Base-by-base conservation (phyloP, 1,140 invertebrate genomes). In the Eciton burchellii region DNA sequence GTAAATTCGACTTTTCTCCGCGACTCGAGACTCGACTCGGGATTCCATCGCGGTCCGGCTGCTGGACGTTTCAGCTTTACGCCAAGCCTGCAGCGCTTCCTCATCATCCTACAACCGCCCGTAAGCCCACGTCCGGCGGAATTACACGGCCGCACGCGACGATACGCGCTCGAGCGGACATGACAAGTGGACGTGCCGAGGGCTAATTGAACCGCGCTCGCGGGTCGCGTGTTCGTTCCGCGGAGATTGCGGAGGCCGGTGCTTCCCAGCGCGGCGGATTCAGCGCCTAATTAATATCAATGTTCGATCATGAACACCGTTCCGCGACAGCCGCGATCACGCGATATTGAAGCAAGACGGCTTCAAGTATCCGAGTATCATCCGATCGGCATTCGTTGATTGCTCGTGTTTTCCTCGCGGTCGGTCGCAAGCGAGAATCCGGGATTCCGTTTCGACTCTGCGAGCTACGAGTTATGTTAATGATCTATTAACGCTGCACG, bases 171-270 rank as follows among this genome's bases (percentile, higher is more conserved):
- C 54, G 45, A 77, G 74, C 68, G 74, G 68, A 77, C 66, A 77
- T 77, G 74, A 77, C 73, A 77, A 77, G 49, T 77, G n/a, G 74
- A 77, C 68, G 62, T 68, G 62, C 47, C 24, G 16, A 49, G 12
- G 21, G 35, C 74, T 68, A 77, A 68, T 77, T 68, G 74, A 77
- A 77, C 49, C 43, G 24, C 62, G 14, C 21, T n/a, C n/a, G n/a
- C n/a, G n/a, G n/a, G n/a, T n/a, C n/a, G n/a, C n/a, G n/a, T n/a
- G n/a, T n/a, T n/a, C n/a, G n/a, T n/a, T n/a, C n/a, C n/a, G n/a
- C n/a, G n/a, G n/a, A n/a, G n/a, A n/a, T 77, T 77, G 66, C 63
- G 29, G 21, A 52, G 41, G 35, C 19, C 66, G 56, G 24, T 77
- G 60, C 45, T 65, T 19, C 54, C 43, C 49, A 41, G 68, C 49